These are phyloP conservation scores for Scarus forsteni DNA, from an alignment of 2,797 vertebrate genomes.

Conservation along the genomic window DNA sequence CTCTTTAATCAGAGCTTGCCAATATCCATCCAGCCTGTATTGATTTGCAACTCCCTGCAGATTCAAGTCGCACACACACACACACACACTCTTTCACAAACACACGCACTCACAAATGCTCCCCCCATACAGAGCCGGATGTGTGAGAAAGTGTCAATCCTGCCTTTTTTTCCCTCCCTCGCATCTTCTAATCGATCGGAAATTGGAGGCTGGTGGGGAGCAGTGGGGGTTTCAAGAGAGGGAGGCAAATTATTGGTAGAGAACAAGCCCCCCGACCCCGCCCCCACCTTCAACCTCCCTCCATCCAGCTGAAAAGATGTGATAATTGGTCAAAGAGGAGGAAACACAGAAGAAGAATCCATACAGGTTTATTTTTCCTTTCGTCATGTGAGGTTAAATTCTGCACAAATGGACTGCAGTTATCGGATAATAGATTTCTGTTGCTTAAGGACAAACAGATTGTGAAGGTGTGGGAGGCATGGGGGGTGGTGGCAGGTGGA, in stretches of 20 bases:
- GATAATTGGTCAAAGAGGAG: constrained; percentile 56
- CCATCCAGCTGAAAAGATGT: constrained; percentile 58
- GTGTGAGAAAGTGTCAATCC: constrained; percentile 72
- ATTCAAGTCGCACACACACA: constrained; percentile 45
- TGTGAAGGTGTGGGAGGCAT: background rate
- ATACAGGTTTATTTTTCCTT: constrained; percentile 26
- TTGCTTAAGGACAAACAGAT: constrained; percentile 9
- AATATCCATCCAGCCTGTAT: constrained; percentile 65
- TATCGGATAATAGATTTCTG: constrained; percentile 25
- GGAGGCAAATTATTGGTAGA: constrained; percentile 23
- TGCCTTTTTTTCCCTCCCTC: constrained; percentile 39
- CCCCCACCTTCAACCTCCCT: background rate
- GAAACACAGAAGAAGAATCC: constrained; percentile 13
- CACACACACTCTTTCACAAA: constrained; percentile 2
- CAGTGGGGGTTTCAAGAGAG: constrained; percentile 22
- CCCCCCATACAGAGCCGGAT: constrained; percentile 46
- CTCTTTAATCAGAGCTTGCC: constrained; percentile 69
- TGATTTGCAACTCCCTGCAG: constrained; percentile 60
- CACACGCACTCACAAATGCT: constrained; percentile 3
- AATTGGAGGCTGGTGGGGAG: constrained; percentile 46
- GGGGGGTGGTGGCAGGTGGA: background rate
- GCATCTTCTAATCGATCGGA: constrained; percentile 78
- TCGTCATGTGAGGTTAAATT: constrained; percentile 31
- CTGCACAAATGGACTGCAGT: constrained; percentile 42
- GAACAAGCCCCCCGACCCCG: constrained; percentile 12